Base-by-base conservation (phyloP, 2,113 vertebrate species). In the Mus spicilegus region DNA sequence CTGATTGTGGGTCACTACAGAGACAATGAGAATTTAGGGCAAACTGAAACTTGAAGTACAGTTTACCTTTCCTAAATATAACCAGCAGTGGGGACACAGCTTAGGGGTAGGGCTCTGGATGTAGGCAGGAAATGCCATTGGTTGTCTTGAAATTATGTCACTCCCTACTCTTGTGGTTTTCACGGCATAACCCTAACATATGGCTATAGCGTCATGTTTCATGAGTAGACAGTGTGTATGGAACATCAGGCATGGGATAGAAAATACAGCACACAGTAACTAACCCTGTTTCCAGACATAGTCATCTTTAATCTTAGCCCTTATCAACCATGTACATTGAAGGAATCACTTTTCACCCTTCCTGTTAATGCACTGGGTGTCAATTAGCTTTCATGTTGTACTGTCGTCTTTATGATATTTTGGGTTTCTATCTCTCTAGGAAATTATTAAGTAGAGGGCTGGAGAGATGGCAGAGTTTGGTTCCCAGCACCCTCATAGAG, bases 111-210 rank as follows among this genome's bases (percentile, higher is more conserved):
- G n/a, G 86, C 14, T 16, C 10, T 84, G 58, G 76, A 92, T 67
- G 20, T 91, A 81, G 96, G n/a, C 51, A 56, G 39, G 90, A 96
- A 84, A 16, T 58, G 22, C 70, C 77, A n/a, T 65, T 70, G 92
- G 6, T 61, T 19, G 54, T 75, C 54, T 89, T 63, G 3, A 87
- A 95, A 90, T 86, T 70, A 56, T 13, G 81, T 26, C 61, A 76
- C 20, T 46, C 20, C 20, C 24, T 7, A n/a, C n/a, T 61, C 67
- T 91, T 10, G 49, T 69, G 63, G 11, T 82, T 89, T 90, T 87
- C 72, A 87, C 30, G 51, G 65, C 63, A 46, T 86, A 46, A 88
- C 16, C 24, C 42, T 82, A 54, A 39, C 20, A 11, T 3, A 61
- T 26, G 5, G 5, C 65, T 76, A 12, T 67, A 3, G 2, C 22